phyloP scores from a whole-genome alignment of 2,113 vertebrate genomes.

The Strix aluco region DNA sequence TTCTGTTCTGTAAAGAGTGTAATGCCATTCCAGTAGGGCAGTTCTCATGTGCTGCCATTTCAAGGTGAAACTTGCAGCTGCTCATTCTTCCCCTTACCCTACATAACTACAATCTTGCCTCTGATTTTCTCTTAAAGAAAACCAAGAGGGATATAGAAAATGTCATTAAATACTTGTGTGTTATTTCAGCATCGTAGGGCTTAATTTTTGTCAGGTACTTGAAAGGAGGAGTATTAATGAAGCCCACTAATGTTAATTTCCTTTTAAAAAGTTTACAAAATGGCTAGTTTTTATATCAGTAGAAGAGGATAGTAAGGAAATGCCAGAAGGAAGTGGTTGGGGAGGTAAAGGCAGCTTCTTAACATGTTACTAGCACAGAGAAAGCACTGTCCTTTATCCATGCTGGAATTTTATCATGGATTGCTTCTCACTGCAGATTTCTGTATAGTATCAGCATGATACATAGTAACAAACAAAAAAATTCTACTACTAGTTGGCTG shows the following conservation, averaged over 20 bases:
- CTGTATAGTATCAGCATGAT: neutral
- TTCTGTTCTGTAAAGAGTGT: neutral
- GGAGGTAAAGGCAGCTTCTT: neutral
- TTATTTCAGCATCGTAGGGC: neutral
- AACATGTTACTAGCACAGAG: neutral
- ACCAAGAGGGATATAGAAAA: neutral
- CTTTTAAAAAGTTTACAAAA: neutral
- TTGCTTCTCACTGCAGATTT: neutral
- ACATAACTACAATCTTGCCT: neutral
- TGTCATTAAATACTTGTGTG: neutral
- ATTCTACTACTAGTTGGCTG: neutral
- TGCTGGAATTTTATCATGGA: neutral
- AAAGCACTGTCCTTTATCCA: conserved; percentile 22
- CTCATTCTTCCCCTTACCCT: neutral
- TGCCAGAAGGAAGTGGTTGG: neutral
- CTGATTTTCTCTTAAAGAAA: neutral
- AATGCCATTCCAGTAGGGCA: neutral
- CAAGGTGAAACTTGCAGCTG: neutral
- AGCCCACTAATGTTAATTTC: neutral
- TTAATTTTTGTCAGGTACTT: neutral
- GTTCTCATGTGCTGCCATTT: neutral
- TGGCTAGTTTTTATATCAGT: neutral
- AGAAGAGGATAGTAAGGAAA: neutral
- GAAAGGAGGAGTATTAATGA: neutral
- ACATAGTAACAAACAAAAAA: neutral